These are phyloP conservation scores for Sycophila sp. DNA, from an alignment of 1,140 invertebrate species.

Conservation along the genomic window DNA sequence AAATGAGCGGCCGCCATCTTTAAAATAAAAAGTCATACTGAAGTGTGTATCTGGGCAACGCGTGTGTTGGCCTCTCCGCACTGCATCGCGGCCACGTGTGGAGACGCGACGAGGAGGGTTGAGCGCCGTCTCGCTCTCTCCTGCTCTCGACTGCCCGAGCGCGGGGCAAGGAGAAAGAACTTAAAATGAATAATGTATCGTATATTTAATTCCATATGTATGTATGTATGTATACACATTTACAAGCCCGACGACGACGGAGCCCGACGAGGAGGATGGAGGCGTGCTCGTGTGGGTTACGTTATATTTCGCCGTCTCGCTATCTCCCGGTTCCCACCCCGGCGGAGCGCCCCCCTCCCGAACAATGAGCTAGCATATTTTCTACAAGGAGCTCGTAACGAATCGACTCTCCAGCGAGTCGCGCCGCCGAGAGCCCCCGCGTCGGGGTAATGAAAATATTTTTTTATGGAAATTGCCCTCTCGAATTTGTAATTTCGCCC, in stretches of 20 bases:
- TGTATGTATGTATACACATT: conserved; percentile 47
- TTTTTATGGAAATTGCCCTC: conserved; percentile 37
- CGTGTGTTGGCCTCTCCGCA: no score
- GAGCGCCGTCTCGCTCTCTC: conserved; percentile 43
- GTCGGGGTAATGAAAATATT: conserved; percentile 36
- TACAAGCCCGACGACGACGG: conserved; percentile 24
- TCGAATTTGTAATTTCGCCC: conserved; percentile 36
- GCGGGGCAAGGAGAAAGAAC: conserved; percentile 65
- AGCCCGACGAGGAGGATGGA: conserved; percentile 4
- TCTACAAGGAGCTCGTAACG: conserved; percentile 60
- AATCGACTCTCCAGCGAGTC: conserved; percentile 61
- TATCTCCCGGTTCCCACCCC: conserved; percentile 19
- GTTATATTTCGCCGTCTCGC: conserved; percentile 29
- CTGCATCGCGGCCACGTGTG: conserved; percentile 27
- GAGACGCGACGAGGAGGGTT: conserved; percentile 45
- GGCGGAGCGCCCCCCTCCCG: background rate
- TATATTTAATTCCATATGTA: conserved; percentile 67
- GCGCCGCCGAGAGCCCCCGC: conserved; percentile 15
- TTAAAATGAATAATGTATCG: conserved; percentile 68
- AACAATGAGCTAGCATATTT: conserved; percentile 63
- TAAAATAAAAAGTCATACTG: conserved; percentile 63
- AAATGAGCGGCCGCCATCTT: conserved; percentile 64
- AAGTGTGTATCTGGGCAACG: no score
- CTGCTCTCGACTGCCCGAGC: conserved; percentile 30
- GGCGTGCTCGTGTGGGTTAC: conserved; percentile 12